Evolutionary conservation across 2,888 invertebrate genomes (phyloP), one percentile per base, ranked within the genome.

Genomic region (Conistra vaccinii): DNA sequence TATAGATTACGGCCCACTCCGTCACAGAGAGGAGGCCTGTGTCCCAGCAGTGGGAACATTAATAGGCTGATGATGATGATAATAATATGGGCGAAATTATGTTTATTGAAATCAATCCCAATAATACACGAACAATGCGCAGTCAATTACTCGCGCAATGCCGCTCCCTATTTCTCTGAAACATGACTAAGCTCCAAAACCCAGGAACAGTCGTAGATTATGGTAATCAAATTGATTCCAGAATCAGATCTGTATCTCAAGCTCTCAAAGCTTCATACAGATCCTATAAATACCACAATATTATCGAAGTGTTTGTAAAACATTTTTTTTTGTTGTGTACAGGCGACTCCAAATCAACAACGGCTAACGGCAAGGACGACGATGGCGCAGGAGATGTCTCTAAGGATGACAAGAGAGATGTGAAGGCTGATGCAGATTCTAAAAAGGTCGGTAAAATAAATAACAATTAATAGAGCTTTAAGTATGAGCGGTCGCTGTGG

Each of bases 281-380:
- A 10, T 39, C 6, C 53, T 35, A 0, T 14, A 39, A 12, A 12
- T 39, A 26, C 5, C 17, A 14, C 17, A 32, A 58, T n/a, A n/a
- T 14, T 45, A 29, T 23, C 1, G 1, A 58, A 32, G 14, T 17
- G 2, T 69, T 61, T 42, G 32, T 61, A 26, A 61, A 61, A 32
- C 14, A 26, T 1, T 29, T n/a, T n/a, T 55, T 63, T 86, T 85
- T 69, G 67, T 81, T 83, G 58, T 55, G 12, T 58, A 68, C 89
- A 96, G 96, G 95, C 66, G 96, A 96, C 73, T 90, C 92, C 55
- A 96, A 96, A 88, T 94, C 95, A 61, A 92, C 95, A 45, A 96
- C 95, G 20, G 96, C 96, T 53, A 96, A 96, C 86, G 96, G 96
- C 42, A 96, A 96, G 69, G 93, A 93, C 6, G 96, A 95, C 63